Evolutionary conservation across 2,888 invertebrate species (phyloP).

Genomic region (Buathra laborator): DNA sequence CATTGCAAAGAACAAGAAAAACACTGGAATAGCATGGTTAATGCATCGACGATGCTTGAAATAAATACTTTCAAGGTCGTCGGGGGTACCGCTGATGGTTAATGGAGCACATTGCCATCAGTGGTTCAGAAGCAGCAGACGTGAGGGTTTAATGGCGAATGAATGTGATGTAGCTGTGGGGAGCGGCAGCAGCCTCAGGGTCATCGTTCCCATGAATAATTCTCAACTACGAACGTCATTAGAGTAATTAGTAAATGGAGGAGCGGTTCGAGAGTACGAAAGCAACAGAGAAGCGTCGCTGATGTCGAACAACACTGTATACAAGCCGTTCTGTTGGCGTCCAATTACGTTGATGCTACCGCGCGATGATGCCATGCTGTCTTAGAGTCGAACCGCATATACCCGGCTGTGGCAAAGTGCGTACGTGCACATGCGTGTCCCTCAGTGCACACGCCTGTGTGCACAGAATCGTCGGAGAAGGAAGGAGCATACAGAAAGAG

Average conservation of each 20-base stretch:
- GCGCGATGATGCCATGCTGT: conserved; percentile 66
- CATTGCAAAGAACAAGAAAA: conserved; percentile 11
- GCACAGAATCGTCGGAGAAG: conserved; percentile 7
- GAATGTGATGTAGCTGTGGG: conserved; percentile 37
- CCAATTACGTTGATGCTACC: conserved; percentile 71
- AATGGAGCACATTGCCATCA: conserved; percentile 49
- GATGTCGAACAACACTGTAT: conserved; percentile 55
- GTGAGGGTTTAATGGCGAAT: conserved; percentile 38
- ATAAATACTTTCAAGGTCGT: conserved; percentile 59
- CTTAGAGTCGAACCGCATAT: conserved; percentile 64
- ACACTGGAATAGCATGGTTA: conserved; percentile 25
- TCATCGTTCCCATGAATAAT: conserved; percentile 72
- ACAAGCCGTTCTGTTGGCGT: conserved; percentile 67
- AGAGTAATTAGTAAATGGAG: conserved; percentile 76
- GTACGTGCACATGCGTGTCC: conserved; percentile 48
- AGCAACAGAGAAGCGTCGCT: conserved; percentile 24
- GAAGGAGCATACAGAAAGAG: conserved; percentile 13
- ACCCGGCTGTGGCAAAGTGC: conserved; percentile 50
- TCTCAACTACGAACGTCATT: conserved; percentile 74
- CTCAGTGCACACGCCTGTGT: conserved; percentile 23
- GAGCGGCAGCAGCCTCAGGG: conserved; percentile 54
- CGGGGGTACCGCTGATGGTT: conserved; percentile 53
- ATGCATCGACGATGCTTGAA: conserved; percentile 42
- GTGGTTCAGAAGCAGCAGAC: conserved; percentile 40
- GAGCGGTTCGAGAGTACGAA: conserved; percentile 59